phyloP scores from a whole-genome alignment of 2,888 invertebrate species.

The Lasioglossum leucozonium region DNA sequence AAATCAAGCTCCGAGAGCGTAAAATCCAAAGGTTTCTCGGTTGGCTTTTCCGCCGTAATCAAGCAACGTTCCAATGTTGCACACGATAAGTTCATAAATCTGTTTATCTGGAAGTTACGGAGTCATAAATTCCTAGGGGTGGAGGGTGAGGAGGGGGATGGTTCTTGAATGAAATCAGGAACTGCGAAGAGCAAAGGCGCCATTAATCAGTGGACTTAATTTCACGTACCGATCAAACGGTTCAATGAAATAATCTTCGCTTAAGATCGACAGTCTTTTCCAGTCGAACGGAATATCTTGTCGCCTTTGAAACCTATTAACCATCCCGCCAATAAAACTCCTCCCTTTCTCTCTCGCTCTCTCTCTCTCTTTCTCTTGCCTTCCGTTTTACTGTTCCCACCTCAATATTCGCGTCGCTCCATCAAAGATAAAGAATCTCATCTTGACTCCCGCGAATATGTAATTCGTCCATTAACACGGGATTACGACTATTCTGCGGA shows the following conservation, averaged over 20 bases:
- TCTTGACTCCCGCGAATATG: neutral
- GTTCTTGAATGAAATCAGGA: constrained; percentile 4
- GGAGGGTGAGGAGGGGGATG: too few species aligned
- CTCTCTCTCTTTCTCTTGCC: neutral
- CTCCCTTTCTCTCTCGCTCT: neutral
- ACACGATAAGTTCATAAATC: constrained; percentile 5
- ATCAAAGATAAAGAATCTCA: constrained; percentile 9
- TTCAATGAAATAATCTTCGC: constrained; percentile 9
- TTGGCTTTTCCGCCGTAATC: neutral
- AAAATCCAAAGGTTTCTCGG: neutral
- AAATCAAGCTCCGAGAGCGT: neutral
- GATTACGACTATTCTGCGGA: constrained; percentile 5
- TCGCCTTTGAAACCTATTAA: neutral
- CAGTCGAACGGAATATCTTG: neutral
- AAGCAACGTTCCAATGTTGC: neutral
- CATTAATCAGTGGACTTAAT: constrained; percentile 10
- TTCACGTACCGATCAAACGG: neutral
- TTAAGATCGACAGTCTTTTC: neutral
- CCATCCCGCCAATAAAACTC: neutral
- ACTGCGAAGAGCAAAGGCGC: neutral
- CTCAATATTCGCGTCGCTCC: constrained; percentile 5
- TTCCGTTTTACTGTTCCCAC: neutral
- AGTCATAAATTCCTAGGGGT: neutral
- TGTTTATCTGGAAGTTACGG: constrained; percentile 3
- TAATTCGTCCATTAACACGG: constrained; percentile 17